A percentile compares a stretch with the other conserved stretches of the same genome.
These are phyloP conservation scores for Drosophila murphyi DNA, from an alignment of 1,140 invertebrate genomes.

Conservation along the genomic window DNA sequence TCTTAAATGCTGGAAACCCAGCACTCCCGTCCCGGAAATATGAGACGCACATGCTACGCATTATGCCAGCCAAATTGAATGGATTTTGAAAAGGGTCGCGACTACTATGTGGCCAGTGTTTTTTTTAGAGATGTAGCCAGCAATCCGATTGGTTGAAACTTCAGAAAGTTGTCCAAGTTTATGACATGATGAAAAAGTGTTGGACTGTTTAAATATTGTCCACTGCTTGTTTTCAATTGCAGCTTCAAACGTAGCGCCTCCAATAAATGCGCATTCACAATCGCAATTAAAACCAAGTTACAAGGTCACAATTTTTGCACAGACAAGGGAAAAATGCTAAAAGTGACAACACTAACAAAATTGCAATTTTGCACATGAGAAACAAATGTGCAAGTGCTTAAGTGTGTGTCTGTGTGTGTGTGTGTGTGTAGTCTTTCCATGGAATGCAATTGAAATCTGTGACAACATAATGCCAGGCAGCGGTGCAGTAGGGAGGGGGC, in stretches of 20 bases:
- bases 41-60: conserved; percentile 53
- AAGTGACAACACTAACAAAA: conserved; percentile 68
- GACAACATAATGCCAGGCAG: conserved; percentile 68
- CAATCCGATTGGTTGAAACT: conserved; percentile 33
- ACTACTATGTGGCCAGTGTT: conserved; percentile 9
- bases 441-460: conserved; percentile 78
- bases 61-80: conserved; percentile 44
- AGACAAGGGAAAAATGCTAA: conserved; percentile 58
- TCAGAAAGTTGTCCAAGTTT: conserved; percentile 45
- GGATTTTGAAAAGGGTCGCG: conserved; percentile 68
- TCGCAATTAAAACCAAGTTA: conserved; percentile 76
- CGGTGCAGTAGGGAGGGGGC: not conserved
- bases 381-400: conserved; percentile 41
- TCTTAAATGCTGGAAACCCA: conserved; percentile 63
- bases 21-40: conserved; percentile 43
- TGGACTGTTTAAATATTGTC: conserved; percentile 8
- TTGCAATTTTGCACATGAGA: conserved; percentile 74
- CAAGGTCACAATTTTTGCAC: conserved; percentile 72
- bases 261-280: conserved; percentile 49
- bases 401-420: conserved; percentile 17
- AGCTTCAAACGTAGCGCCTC: conserved; percentile 13
- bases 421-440: conserved; percentile 48
- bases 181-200: conserved; percentile 22
- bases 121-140: conserved; percentile 12
- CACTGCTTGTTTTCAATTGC: conserved; percentile 1